Percentiles rank a stretch among this genome's conserved stretches.
Conservation (phyloP, 2,113 vertebrate genomes). For the Delphinus delphis region DNA sequence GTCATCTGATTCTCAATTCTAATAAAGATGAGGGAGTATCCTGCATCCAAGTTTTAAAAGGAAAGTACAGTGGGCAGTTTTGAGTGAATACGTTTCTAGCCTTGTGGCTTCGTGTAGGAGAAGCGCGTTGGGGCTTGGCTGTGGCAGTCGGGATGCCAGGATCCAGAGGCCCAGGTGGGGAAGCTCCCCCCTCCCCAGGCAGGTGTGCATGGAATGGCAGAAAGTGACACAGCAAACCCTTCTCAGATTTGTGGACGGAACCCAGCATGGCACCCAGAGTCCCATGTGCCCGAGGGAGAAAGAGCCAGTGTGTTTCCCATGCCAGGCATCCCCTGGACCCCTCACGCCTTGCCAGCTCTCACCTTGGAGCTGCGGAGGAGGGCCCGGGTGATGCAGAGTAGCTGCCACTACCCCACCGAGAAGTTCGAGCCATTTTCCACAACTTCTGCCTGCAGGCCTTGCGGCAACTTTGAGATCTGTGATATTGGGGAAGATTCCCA, state of each 20-base stretch:
- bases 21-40: background rate
- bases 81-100: background rate
- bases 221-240: background rate
- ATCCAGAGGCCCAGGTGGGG: background rate
- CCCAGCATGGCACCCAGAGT: rapidly evolving
- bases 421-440: constrained; percentile 88
- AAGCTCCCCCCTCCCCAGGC: background rate
- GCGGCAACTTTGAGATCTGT: constrained; percentile 83
- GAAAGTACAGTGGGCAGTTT: background rate
- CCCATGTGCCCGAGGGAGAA: background rate
- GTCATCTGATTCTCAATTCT: background rate
- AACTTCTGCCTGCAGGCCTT: constrained; percentile 79
- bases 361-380: constrained; percentile 88
- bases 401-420: constrained; percentile 87
- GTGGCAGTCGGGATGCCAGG: background rate
- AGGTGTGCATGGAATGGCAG: background rate
- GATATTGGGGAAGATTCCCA: background rate
- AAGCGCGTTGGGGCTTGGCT: background rate
- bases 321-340: rapidly evolving
- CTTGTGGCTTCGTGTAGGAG: background rate
- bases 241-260: background rate
- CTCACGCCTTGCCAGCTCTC: background rate
- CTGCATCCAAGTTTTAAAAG: background rate
- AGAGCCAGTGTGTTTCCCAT: background rate
- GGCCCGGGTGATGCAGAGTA: constrained; percentile 87